These are phyloP conservation scores for Hoplostethus atlanticus DNA, from an alignment of 2,797 vertebrate species.

Conservation along the genomic window DNA sequence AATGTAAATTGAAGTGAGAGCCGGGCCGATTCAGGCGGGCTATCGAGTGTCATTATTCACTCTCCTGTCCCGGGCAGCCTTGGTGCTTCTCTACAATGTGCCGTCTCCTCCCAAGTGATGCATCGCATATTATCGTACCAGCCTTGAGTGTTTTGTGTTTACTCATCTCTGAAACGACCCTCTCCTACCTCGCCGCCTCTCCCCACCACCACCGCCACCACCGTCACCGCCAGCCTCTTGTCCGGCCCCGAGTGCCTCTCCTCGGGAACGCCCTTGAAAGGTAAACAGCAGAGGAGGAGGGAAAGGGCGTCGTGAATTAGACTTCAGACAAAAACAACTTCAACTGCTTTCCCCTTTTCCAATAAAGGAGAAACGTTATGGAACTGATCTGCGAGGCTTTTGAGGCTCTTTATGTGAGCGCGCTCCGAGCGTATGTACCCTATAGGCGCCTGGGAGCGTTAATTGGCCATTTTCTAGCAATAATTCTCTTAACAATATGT, in stretches of 20 bases:
- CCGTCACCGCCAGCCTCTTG: conserved; percentile 37
- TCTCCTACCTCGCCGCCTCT: conserved; percentile 26
- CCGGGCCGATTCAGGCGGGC: conserved; percentile 56
- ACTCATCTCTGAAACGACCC: conserved; percentile 74
- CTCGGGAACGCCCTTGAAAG: conserved; percentile 70
- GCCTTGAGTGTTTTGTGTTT: conserved; percentile 72
- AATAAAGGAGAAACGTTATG: conserved; percentile 42
- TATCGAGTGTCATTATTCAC: conserved; percentile 71
- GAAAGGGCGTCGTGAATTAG: conserved; percentile 36
- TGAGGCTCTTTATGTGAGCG: neutral
- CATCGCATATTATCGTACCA: conserved; percentile 64
- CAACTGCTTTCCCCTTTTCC: conserved; percentile 10
- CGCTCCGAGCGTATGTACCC: neutral
- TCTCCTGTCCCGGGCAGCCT: conserved; percentile 57
- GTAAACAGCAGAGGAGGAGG: conserved; percentile 45
- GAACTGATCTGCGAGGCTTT: conserved; percentile 35
- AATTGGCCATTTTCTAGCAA: conserved; percentile 4
- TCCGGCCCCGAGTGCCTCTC: conserved; percentile 36
- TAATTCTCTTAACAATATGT: conserved; percentile 15
- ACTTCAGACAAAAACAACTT: conserved; percentile 27
- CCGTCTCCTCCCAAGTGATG: conserved; percentile 54
- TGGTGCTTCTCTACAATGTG: conserved; percentile 38
- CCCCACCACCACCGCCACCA: no score
- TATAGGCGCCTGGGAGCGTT: neutral
- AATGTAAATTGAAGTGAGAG: conserved; percentile 65